Conservation (phyloP, 2,113 vertebrate species). For the Mormoops blainvillei region DNA sequence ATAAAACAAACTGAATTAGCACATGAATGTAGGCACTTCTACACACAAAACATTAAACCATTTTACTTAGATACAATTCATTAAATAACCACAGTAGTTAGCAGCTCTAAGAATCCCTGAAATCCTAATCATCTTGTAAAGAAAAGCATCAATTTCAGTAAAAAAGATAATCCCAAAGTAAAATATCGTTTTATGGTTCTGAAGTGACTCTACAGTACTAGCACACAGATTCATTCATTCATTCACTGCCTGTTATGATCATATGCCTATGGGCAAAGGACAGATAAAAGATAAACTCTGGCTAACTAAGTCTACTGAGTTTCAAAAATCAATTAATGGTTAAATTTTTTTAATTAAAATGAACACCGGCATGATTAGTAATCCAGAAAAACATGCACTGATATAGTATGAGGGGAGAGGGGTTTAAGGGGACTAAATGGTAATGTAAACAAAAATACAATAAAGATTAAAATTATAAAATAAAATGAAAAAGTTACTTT, state of each 20-base stretch:
- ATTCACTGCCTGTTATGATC: background rate
- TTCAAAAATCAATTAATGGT: background rate
- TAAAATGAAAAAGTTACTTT: background rate
- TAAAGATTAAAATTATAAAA: too few relatives aligned
- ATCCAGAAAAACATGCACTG: background rate
- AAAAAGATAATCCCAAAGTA: background rate
- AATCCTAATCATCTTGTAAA: background rate
- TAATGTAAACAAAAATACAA: too few relatives aligned
- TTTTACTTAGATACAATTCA: background rate
- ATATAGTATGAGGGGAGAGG: background rate
- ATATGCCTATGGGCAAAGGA: background rate
- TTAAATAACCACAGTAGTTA: background rate
- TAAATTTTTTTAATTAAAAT: background rate
- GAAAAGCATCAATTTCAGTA: background rate
- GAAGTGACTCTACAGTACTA: background rate
- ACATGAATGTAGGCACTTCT: background rate
- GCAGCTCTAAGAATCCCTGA: background rate
- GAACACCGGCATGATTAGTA: background rate
- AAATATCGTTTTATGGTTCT: background rate
- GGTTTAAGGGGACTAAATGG: too few relatives aligned
- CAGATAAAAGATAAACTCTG: background rate
- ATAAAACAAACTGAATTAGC: background rate
- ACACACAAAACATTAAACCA: background rate
- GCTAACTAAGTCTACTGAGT: background rate
- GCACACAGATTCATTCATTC: background rate